These are phyloP conservation scores for Rallus limicola DNA, from an alignment of 2,113 vertebrate species.

Conservation along the genomic window DNA sequence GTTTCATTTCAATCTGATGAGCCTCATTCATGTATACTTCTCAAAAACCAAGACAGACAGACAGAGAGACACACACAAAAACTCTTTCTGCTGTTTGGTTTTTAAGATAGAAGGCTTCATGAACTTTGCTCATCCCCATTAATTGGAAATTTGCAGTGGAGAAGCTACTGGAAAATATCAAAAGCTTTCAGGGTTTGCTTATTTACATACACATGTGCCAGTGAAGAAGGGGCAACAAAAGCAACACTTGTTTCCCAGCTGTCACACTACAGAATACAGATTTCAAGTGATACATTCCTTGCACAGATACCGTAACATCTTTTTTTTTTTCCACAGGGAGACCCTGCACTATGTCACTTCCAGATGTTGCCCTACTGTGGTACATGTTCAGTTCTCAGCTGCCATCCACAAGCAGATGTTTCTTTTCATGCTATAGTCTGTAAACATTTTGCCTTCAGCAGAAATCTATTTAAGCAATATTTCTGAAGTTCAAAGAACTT, in stretches of 20 bases:
- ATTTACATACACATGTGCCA: not conserved
- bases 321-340: not conserved
- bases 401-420: slow-evolving; percentile 9
- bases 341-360: not conserved
- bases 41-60: not conserved
- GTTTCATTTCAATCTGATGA: not conserved
- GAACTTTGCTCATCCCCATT: not conserved
- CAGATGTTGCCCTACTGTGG: not conserved
- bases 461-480: not conserved
- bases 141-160: not conserved
- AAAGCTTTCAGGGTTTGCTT: not conserved
- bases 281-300: not conserved
- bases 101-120: not conserved
- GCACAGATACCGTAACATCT: not conserved
- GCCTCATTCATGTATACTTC: not conserved
- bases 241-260: not conserved
- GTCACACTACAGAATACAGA: not conserved
- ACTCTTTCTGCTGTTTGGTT: not conserved
- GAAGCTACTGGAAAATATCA: not conserved
- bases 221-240: not conserved
- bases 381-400: not conserved
- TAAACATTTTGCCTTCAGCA: not conserved
- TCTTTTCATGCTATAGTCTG: not conserved
- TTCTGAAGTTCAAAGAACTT: slow-evolving; percentile 28
- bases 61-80: not conserved